Percentiles rank a stretch among this genome's conserved stretches.
These are phyloP conservation scores for Peromyscus eremicus DNA, from an alignment of 2,797 vertebrate genomes.

Conservation along the genomic window DNA sequence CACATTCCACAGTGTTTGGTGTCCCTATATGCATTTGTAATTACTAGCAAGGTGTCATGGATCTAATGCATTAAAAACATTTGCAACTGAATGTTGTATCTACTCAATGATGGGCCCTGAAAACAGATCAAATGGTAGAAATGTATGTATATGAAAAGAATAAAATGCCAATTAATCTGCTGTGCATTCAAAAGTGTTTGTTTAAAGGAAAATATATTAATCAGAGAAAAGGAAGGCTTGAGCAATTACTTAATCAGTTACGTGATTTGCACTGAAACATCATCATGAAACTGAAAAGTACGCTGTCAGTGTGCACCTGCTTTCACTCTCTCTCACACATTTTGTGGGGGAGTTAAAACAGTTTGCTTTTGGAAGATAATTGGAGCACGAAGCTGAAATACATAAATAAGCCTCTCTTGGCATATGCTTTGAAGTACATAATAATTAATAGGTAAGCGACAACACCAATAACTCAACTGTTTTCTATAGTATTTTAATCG, in stretches of 20 bases:
- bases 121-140: background rate
- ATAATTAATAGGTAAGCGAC: background rate
- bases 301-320: background rate
- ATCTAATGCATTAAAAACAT: background rate
- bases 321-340: conserved; percentile 16
- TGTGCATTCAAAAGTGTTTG: background rate
- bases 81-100: background rate
- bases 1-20: background rate
- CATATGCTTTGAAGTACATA: background rate
- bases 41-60: background rate
- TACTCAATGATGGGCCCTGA: background rate
- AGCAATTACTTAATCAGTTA: background rate
- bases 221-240: background rate
- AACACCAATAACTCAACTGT: background rate
- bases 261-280: background rate
- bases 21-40: background rate
- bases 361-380: conserved; percentile 47
- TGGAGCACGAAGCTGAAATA: background rate
- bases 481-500: conserved; percentile 1
- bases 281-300: background rate
- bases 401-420: background rate
- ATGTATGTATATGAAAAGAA: background rate
- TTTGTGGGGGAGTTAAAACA: conserved; percentile 41
- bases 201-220: background rate
- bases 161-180: background rate